These are phyloP conservation scores for Euphydryas editha DNA, from an alignment of 2,888 invertebrate genomes.

Conservation along the genomic window DNA sequence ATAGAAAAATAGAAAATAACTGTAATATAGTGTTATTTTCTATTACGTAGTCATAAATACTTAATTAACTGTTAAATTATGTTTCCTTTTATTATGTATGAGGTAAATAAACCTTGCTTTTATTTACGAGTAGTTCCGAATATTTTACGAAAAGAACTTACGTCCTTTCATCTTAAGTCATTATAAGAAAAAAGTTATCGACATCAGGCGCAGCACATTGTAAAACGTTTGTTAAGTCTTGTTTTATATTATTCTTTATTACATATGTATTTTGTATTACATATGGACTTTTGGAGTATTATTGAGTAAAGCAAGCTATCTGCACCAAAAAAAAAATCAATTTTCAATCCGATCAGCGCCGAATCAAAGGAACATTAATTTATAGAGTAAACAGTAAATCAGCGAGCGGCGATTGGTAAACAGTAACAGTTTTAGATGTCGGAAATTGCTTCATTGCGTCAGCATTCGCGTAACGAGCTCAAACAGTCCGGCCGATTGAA, in stretches of 20 bases:
- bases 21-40: no score
- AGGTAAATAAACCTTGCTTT: no score
- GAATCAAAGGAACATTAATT: constrained; percentile 29
- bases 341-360: not conserved
- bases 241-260: not conserved
- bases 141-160: no score
- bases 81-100: no score
- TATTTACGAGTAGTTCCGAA: no score
- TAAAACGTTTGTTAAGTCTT: no score
- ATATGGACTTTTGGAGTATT: not conserved
- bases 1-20: no score
- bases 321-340: not conserved
- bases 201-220: no score
- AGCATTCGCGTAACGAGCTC: constrained; percentile 44
- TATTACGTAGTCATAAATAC: no score
- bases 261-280: not conserved
- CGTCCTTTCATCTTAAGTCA: no score
- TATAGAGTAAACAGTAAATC: constrained; percentile 32
- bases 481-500: constrained; percentile 45
- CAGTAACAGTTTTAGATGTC: constrained; percentile 44
- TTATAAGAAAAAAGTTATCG: no score
- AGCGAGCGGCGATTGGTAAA: constrained; percentile 39
- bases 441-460: constrained; percentile 45
- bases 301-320: not conserved
- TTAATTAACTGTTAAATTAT: no score